Conservation (phyloP, 2,113 vertebrate genomes). For the Jaculus jaculus region DNA sequence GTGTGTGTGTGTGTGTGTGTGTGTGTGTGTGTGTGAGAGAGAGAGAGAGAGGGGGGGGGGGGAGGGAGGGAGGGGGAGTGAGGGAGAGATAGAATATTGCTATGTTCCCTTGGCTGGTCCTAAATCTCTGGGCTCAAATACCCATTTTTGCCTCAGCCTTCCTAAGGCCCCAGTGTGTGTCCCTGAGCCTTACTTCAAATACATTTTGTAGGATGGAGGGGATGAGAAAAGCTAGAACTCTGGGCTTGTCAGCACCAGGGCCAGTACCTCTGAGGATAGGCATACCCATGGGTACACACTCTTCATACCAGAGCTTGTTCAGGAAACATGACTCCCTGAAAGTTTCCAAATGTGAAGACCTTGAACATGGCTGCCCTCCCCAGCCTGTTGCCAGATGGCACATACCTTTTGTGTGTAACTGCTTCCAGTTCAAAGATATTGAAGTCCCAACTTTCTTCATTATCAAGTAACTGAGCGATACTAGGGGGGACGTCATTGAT, state of each 20-base stretch:
- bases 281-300: not conserved
- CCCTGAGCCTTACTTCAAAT: not conserved
- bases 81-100: not conserved
- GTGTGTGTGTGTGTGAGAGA: too few relatives aligned
- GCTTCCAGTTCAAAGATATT: slow-evolving; percentile 96
- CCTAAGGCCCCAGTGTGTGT: not conserved
- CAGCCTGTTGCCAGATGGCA: not conserved
- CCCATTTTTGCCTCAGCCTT: not conserved
- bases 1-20: not conserved
- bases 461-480: slow-evolving; percentile 91
- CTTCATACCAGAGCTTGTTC: not conserved
- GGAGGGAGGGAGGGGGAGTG: not conserved
- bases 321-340: not conserved
- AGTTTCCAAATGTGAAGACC: not conserved
- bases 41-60: too few relatives aligned
- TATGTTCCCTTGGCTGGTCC: not conserved
- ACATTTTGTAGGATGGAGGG: not conserved
- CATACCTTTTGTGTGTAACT: slow-evolving; percentile 95
- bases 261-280: not conserved
- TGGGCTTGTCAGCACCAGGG: not conserved
- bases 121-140: not conserved
- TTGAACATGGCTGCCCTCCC: not conserved
- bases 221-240: not conserved
- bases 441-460: slow-evolving; percentile 97
- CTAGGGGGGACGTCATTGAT: slow-evolving; percentile 91